Conservation (phyloP, 2,888 invertebrate genomes). For the Neocrepidodera transversa region DNA sequence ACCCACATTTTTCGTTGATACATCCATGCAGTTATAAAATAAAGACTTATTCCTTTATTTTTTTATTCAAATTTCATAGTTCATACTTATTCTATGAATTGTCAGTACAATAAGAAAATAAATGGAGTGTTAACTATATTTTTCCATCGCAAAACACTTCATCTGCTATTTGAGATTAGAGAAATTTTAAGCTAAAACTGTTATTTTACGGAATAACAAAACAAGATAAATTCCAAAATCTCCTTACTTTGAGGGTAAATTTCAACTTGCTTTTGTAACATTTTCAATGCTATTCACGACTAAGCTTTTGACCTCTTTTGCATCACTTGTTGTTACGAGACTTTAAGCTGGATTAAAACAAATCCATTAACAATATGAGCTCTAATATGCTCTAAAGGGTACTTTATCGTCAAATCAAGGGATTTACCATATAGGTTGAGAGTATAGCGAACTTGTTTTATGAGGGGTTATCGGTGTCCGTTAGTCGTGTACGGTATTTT, state of each 20-base stretch:
- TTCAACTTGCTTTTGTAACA: constrained; percentile 7
- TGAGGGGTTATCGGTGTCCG: background rate
- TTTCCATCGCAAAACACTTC: no score
- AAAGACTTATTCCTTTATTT: no score
- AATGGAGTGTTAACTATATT: no score
- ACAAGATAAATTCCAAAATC: constrained; percentile 18
- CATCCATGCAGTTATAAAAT: no score
- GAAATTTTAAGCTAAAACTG: constrained; percentile 7
- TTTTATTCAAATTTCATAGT: no score
- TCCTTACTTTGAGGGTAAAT: constrained; percentile 4
- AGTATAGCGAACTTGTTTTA: constrained; percentile 8
- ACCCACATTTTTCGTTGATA: no score
- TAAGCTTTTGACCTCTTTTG: constrained; percentile 26
- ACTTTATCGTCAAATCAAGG: constrained; percentile 6
- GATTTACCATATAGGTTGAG: background rate
- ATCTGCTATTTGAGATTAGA: background rate
- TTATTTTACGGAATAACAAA: constrained; percentile 9
- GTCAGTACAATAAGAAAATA: no score
- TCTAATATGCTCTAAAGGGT: constrained; percentile 21
- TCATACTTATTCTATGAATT: no score
- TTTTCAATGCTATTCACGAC: constrained; percentile 10
- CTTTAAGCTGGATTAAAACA: constrained; percentile 24
- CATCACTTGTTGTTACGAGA: constrained; percentile 23
- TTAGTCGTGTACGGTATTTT: constrained; percentile 6
- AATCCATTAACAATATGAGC: constrained; percentile 28